A percentile compares a stretch with the other conserved stretches of the same genome.
phyloP scores from a whole-genome alignment of 92 coral and sea anemone genomes.

The Porites lobata region DNA sequence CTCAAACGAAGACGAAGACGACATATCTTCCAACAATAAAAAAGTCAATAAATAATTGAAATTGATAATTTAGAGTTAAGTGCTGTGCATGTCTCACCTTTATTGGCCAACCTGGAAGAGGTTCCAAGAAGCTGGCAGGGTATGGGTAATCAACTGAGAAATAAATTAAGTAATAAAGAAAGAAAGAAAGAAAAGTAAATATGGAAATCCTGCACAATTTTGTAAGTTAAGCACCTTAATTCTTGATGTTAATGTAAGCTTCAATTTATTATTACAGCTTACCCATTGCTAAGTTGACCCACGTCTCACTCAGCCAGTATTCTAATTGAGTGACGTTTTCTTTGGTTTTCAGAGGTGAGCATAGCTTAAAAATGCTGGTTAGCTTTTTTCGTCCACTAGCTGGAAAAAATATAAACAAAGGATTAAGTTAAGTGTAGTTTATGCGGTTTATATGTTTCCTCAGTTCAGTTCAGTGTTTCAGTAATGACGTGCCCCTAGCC shows the following conservation, averaged over 20 bases:
- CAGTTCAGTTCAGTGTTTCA: too few relatives aligned
- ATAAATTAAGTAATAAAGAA: neutral
- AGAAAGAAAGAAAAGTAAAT: neutral
- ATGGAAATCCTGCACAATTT: too few relatives aligned
- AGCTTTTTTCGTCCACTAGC: slow-evolving; percentile 82
- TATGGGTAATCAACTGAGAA: slow-evolving; percentile 95
- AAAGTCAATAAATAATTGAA: too few relatives aligned
- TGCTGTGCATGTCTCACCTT: slow-evolving; percentile 66
- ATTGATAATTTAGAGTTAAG: neutral
- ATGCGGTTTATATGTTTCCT: too few relatives aligned
- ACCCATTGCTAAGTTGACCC: slow-evolving; percentile 99
- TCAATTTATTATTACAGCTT: neutral
- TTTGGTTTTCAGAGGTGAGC: slow-evolving; percentile 83
- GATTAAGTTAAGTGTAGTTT: too few relatives aligned
- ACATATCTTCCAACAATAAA: too few relatives aligned
- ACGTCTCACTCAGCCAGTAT: slow-evolving; percentile 95
- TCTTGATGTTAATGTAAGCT: too few relatives aligned
- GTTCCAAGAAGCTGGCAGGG: slow-evolving; percentile 94
- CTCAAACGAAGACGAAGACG: too few relatives aligned
- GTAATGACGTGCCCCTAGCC: too few relatives aligned
- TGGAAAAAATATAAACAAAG: slow-evolving; percentile 1
- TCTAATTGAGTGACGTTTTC: slow-evolving; percentile 77
- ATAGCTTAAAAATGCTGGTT: slow-evolving; percentile 77
- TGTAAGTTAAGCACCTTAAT: too few relatives aligned
- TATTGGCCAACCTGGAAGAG: slow-evolving; percentile 99